Base-by-base conservation (phyloP, 2,888 invertebrate species). In the Chironomus tentans region DNA sequence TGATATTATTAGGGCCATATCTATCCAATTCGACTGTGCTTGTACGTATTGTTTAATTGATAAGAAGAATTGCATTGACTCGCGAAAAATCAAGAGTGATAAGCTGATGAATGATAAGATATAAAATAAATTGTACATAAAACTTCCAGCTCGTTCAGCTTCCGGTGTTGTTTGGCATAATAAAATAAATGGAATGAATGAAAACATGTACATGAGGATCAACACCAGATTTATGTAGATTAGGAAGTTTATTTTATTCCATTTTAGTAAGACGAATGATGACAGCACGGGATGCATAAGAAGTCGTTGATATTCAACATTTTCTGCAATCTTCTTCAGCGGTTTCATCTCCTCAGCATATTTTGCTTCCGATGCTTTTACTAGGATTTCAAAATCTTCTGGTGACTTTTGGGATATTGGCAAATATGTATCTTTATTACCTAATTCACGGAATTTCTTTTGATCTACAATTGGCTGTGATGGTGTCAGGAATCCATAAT, bases 221-320 rank as follows among this genome's bases (percentile, higher is more conserved):
- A 92, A 88, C 2, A 88, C 82, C 48, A 93, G 88, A 80, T 94
- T 93, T 1, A 88, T 85, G 78, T 88, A 91, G 80, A 93, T 91
- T 50, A 92, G 85, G 78, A 89, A 87, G 76, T 91, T 89, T 78
- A 94, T 89, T 77, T 90, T 86, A 82, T 91, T 89, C 93, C 93
- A 94, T 82, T 94, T 94, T 77, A 94, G 85, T 79, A 91, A 90
- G 5, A 94, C 82, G 79, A 93, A 94, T 79, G 92, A 92, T 0
- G 92, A 90, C 70, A 93, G 88, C 0, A 93, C 86, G 0, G 93
- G 93, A 84, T 94, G 93, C 79, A 89, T 91, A 18, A 94, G 82
- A 48, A 94, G 84, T 77, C 90, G 88, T 24, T 88, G 87, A 77
- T 92, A 84, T 77, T 91, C 90, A 78, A 88, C 86, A 50, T 90